These are phyloP conservation scores for Poecilia picta DNA, from an alignment of 2,797 vertebrate species.

Conservation along the genomic window DNA sequence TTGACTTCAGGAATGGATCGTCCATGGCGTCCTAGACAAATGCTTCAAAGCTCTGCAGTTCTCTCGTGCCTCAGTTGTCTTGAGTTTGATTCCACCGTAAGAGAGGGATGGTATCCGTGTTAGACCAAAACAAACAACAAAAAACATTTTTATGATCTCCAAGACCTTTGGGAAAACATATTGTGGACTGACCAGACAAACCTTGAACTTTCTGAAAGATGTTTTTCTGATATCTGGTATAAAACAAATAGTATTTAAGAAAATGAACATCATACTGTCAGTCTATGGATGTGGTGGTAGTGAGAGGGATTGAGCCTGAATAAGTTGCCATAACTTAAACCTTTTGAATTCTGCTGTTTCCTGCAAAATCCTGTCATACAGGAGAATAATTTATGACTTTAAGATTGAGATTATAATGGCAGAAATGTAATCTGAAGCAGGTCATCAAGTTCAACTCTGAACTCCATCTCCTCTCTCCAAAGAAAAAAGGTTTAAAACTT, in stretches of 20 bases:
- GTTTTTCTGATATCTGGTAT: neutral
- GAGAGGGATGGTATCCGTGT: neutral
- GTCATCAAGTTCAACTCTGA: neutral
- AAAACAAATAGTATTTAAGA: neutral
- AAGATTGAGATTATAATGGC: neutral
- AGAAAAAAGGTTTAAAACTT: neutral
- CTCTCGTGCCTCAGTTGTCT: neutral
- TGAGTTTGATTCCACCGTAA: neutral
- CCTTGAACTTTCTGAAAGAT: neutral
- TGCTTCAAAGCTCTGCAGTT: neutral
- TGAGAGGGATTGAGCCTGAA: neutral
- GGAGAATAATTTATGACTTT: neutral
- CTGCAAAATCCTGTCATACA: neutral
- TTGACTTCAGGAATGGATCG: too few relatives aligned
- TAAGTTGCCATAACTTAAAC: neutral
- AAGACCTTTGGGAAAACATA: too few relatives aligned
- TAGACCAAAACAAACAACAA: too few relatives aligned
- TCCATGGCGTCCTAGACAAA: too few relatives aligned
- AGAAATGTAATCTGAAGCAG: neutral
- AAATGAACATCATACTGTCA: neutral
- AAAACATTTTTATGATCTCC: too few relatives aligned
- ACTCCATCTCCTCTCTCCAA: neutral
- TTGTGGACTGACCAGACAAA: neutral
- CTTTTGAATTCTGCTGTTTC: neutral
- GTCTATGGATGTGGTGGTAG: neutral